Base-by-base conservation (phyloP, 1,140 invertebrate species). In the Tachypleus tridentatus region DNA sequence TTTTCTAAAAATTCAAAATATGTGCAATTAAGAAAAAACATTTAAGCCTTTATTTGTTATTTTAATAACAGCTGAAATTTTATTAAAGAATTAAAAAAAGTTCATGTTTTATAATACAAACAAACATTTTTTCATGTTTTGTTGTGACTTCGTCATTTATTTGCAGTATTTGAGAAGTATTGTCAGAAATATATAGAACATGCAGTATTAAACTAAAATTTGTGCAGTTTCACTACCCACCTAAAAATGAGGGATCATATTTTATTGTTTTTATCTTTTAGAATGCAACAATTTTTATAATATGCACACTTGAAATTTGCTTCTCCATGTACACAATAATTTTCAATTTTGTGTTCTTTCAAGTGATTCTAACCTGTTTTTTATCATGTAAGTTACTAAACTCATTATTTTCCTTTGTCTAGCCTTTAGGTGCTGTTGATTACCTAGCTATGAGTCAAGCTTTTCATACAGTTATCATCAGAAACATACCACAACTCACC, bases 381-480 rank as follows among this genome's bases (percentile, higher is more conserved):
- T 61, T 29, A 6, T 49, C n/a, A 48, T 47, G 47, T 70, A 52
- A 67, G 67, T 65, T 7, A 64, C 61, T 29, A 29, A 29, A 29
- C 29, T 29, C 29, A 29, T 0, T 54, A 54, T 8, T 8, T 54
- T 64, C 70, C 70, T 68, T 64, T 67, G 80, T 81, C 57, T 74
- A 93, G 88, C 87, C 93, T 51, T 78, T 97, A 61, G 93, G 93
- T 72, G 91, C 95, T 4, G 87, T 87, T 71, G 97, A 99, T 80
- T 99, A 98, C 77, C 77, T 98, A 49, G 85, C 89, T 74, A 83
- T 98, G 68, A 85, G 89, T 52, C 89, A 94, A 76, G 85, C 87
- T 64, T 99, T 98, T 79, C 93, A 99, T 73, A 95, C 92, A 50
- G 85, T 99, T 52, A 85, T 98, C 61, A 88, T 99, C 71, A 80